Conservation (phyloP, 1,140 invertebrate genomes). For the Aphaenogaster floridana region DNA sequence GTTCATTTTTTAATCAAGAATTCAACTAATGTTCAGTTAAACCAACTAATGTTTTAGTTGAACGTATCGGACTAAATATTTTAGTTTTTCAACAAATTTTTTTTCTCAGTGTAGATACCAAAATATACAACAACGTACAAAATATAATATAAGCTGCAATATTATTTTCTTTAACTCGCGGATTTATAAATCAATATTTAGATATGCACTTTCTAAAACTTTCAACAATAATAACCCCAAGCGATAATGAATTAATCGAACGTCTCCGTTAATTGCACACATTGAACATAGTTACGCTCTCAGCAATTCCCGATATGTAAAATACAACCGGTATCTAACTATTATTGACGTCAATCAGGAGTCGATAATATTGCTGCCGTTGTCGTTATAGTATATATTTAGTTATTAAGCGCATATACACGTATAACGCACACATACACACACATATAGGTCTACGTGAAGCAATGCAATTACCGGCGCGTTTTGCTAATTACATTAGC, state of each 20-base stretch:
- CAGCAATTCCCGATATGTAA: slow-evolving; percentile 14
- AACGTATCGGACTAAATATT: too few species aligned
- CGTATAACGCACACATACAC: neutral
- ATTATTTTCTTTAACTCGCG: neutral
- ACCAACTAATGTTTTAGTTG: too few species aligned
- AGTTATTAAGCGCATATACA: slow-evolving; percentile 32
- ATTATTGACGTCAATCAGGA: slow-evolving; percentile 25
- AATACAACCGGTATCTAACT: slow-evolving; percentile 33
- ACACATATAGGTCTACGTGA: neutral
- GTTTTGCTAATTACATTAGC: slow-evolving; percentile 62
- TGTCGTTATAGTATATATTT: slow-evolving; percentile 35
- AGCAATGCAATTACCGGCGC: slow-evolving; percentile 38
- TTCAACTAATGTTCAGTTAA: too few species aligned
- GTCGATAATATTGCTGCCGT: slow-evolving; percentile 10
- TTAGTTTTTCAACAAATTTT: too few species aligned
- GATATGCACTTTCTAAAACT: slow-evolving; percentile 1
- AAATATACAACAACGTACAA: neutral
- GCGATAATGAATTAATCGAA: neutral
- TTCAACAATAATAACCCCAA: neutral
- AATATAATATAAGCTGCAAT: neutral
- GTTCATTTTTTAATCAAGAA: too few species aligned
- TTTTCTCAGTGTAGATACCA: neutral
- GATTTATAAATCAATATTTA: neutral
- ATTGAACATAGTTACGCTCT: neutral
- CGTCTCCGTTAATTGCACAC: neutral